Conservation (phyloP, 2,888 invertebrate genomes). For the Ditula angustiorana region DNA sequence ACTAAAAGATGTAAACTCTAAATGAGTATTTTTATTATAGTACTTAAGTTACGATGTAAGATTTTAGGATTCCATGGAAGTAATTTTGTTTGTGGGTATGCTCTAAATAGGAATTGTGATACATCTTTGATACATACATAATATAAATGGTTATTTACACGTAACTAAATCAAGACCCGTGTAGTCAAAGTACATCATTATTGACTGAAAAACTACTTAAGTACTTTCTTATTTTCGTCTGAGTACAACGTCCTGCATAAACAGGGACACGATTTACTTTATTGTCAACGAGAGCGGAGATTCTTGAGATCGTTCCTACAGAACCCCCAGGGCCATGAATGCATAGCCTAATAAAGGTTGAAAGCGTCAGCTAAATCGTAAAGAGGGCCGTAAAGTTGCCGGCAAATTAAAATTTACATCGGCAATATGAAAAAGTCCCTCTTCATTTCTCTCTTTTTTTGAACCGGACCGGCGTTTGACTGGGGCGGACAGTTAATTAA, state of each 20-base stretch:
- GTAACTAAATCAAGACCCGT: not conserved
- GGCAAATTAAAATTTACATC: conserved; percentile 84
- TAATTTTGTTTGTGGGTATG: not conserved
- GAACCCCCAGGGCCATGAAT: conserved; percentile 68
- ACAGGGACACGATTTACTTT: conserved; percentile 20
- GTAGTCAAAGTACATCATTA: not conserved
- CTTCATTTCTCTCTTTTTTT: conserved; percentile 74
- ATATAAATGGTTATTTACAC: too few relatives aligned
- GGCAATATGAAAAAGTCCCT: conserved; percentile 81
- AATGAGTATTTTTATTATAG: conserved; percentile 63
- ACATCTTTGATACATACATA: too few relatives aligned
- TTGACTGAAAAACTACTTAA: not conserved
- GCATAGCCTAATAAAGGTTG: conserved; percentile 79
- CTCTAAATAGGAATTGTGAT: not conserved
- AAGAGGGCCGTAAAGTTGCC: conserved; percentile 82
- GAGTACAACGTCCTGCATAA: conserved; percentile 6
- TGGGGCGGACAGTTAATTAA: conserved; percentile 81
- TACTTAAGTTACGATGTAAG: conserved; percentile 51
- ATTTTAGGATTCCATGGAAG: conserved; percentile 52
- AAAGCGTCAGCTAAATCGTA: conserved; percentile 81
- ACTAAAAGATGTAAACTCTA: conserved; percentile 60
- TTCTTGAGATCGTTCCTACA: conserved; percentile 53
- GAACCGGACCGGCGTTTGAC: conserved; percentile 68
- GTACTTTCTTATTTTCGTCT: not conserved
- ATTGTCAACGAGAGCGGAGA: conserved; percentile 36